phyloP scores from a whole-genome alignment of 2,888 invertebrate species.

The Apodemia mormo region DNA sequence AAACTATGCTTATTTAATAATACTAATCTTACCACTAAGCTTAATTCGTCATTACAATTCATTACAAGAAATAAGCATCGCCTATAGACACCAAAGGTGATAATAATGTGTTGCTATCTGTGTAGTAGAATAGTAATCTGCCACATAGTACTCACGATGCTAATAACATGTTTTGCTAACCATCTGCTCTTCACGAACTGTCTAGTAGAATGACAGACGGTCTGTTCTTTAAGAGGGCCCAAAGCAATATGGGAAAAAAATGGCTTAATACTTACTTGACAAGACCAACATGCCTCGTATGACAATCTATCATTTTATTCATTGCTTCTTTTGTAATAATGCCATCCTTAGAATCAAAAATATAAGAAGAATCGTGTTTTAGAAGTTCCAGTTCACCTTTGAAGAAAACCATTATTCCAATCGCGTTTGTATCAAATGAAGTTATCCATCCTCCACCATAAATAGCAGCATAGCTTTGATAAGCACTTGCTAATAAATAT shows the following conservation, averaged over 20 bases:
- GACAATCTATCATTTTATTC: slow-evolving; percentile 53
- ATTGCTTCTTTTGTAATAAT: slow-evolving; percentile 38
- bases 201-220: too few species aligned
- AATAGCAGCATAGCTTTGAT: slow-evolving; percentile 62
- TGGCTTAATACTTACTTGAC: slow-evolving; percentile 55
- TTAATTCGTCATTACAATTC: too few species aligned
- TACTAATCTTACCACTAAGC: too few species aligned
- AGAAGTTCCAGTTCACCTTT: slow-evolving; percentile 60
- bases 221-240: too few species aligned
- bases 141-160: too few species aligned
- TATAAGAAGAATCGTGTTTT: slow-evolving; percentile 51
- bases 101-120: too few species aligned
- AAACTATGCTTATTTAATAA: too few species aligned
- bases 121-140: too few species aligned
- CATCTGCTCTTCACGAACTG: too few species aligned
- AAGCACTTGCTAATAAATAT: slow-evolving; percentile 53
- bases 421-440: slow-evolving; percentile 64
- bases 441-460: slow-evolving; percentile 72
- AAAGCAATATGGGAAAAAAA: neutral
- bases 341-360: slow-evolving; percentile 47
- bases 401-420: slow-evolving; percentile 71
- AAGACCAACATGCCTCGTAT: slow-evolving; percentile 57
- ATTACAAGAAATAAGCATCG: too few species aligned
- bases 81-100: too few species aligned
- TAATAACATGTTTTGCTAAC: too few species aligned